Evolutionary conservation across 1,140 invertebrate genomes (phyloP), one percentile per base, ranked within the genome.

Genomic region (Colletes gigas): DNA sequence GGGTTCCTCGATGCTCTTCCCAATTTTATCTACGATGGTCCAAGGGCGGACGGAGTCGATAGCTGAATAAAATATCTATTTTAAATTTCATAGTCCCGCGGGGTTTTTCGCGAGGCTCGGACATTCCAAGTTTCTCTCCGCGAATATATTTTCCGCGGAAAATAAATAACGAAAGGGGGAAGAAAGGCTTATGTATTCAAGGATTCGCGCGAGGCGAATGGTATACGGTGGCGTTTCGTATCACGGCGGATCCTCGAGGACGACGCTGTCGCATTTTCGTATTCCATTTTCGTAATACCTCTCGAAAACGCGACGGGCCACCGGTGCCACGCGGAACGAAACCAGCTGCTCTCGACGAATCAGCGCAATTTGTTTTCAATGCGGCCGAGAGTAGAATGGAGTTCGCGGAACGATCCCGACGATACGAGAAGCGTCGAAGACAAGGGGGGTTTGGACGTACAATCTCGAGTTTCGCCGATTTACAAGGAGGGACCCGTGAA

Each of bases 111-210:
- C 30, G 30, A 30, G 30, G 30, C 30, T 30, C 30, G 30, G 30
- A 30, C 30, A 30, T 30, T 30, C 30, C 0, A 30, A 30, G 30
- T 30, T 30, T 30, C 30, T 30, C 30, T 30, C 30, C 30, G 30
- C 30, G 30, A 19, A 54, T 62, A 59, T 50, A n/a, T 47, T 52
- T 47, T 10, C 59, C 47, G 47, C 52, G 44, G n/a, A 39, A 44
- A n/a, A 14, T 12, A 62, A 54, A 47, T 39, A 30, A 63, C 63
- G 30, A 54, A 72, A 72, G 30, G 69, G 50, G 3, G 12, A 7
- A 14, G 59, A 47, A 17, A 19, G 10, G 39, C 68, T 57, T 63
- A 70, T 54, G 19, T 47, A 21, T 78, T 78, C 50, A 41, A 15
- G 10, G 15, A 5, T 14, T 44, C 59, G 52, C 14, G 10, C 17